Base-by-base conservation (phyloP, 2,113 vertebrate genomes). In the Chaetorhynchus papuensis region DNA sequence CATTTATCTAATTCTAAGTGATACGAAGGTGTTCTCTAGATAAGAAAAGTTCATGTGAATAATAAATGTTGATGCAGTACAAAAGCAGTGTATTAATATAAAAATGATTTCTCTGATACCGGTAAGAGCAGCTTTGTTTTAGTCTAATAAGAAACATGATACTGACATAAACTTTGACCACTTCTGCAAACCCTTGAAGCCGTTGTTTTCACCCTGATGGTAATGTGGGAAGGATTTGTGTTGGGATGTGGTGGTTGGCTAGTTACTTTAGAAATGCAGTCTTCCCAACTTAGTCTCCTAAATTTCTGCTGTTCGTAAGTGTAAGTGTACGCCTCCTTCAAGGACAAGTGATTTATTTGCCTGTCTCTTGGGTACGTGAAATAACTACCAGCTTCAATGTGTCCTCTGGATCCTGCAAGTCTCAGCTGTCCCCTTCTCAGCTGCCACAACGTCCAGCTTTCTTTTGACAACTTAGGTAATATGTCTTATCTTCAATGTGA, bases 301-400 rank as follows among this genome's bases (percentile, higher is more conserved):
- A 56, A 68, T 44, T 89, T 79, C 42, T 59, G 13, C 41, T 45
- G 2, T 30, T 68, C 53, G 5, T 63, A 57, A 50, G 14, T 70
- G 47, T 47, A 54, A 83, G 27, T 52, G 1, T 9, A 9, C 74
- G 18, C 7, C 7, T 11, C 33, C 18, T 42, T 68, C 57, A 39
- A n/a, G 50, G 45, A 16, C 4, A 30, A 61, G 9, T 2, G 3
- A 49, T 84, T 76, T 33, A 76, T 84, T 76, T 33, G 72, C 61
- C 11, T 81, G 11, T 57, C 23, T 77, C 30, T 71, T 83, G 39
- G 56, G 44, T 47, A n/a, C 10, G 2, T 10, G 68, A 75, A 87
- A 44, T 52, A 41, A 9, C 52, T 60, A 8, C n/a, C 8, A 61
- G 20, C n/a, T 72, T 16, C 0, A 0, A 3, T 3, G 7, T 50